These are phyloP conservation scores for Sciurus carolinensis DNA, from an alignment of 2,797 vertebrate genomes.

Conservation along the genomic window DNA sequence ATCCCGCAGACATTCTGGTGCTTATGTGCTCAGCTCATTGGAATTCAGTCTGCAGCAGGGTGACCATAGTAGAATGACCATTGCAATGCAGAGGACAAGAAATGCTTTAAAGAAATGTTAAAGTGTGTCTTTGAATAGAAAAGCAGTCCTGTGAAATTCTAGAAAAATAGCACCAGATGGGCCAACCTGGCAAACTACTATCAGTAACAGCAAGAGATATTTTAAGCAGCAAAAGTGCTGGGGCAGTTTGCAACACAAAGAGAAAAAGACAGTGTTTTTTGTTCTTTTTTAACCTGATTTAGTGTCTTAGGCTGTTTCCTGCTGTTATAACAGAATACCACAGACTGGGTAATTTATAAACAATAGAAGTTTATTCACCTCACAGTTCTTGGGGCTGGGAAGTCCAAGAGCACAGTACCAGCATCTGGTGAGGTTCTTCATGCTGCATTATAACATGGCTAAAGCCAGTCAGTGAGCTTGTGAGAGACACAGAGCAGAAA, in stretches of 20 bases:
- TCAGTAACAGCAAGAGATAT: slow-evolving; percentile 65
- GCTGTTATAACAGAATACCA: background rate
- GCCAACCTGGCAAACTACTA: slow-evolving; percentile 64
- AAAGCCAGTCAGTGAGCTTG: background rate
- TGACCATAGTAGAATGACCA: background rate
- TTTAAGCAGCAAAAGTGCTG: slow-evolving; percentile 57
- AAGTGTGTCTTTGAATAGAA: slow-evolving; percentile 43
- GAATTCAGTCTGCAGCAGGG: background rate
- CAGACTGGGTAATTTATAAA: background rate
- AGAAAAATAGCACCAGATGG: slow-evolving; percentile 77
- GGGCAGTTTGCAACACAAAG: slow-evolving; percentile 53
- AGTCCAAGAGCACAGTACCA: background rate
- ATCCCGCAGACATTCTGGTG: background rate
- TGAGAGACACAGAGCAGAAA: background rate
- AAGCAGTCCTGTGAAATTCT: slow-evolving; percentile 55
- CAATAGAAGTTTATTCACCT: background rate
- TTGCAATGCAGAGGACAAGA: background rate
- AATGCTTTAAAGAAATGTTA: slow-evolving; percentile 8
- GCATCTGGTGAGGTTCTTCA: background rate
- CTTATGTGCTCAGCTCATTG: background rate
- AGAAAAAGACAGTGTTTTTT: background rate
- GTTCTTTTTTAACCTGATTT: slow-evolving; percentile 5
- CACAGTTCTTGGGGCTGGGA: background rate
- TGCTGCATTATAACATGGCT: background rate
- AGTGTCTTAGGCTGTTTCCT: background rate